phyloP scores from a whole-genome alignment of 2,113 vertebrate species.

The Vimba vimba region DNA sequence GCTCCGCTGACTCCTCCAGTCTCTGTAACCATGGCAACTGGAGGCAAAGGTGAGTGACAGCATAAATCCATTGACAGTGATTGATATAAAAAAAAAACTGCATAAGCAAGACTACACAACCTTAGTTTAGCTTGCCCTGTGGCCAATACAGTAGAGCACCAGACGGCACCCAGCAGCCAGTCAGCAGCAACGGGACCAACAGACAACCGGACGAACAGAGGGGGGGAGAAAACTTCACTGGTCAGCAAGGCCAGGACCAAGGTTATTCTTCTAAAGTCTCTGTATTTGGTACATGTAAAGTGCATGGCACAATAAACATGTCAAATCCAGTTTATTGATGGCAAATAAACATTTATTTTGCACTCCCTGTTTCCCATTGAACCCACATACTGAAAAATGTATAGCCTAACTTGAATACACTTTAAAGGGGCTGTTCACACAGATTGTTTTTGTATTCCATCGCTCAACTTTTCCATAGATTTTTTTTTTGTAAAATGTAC shows the following conservation, averaged over 20 bases:
- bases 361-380: not conserved
- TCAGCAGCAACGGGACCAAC: slow-evolving; percentile 17
- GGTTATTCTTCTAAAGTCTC: slow-evolving; percentile 59
- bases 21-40: slow-evolving; percentile 51
- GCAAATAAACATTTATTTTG: not conserved
- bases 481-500: not conserved
- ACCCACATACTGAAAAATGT: not conserved
- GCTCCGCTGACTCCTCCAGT: slow-evolving; percentile 41
- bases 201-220: slow-evolving; percentile 54
- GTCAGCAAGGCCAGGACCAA: slow-evolving; percentile 60
- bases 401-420: not conserved
- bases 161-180: slow-evolving; percentile 11
- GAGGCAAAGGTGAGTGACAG: slow-evolving; percentile 68
- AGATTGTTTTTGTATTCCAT: not conserved
- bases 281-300: not conserved
- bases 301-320: not conserved
- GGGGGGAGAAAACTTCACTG: slow-evolving; percentile 58
- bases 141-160: slow-evolving; percentile 26
- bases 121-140: slow-evolving; percentile 43
- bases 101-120: not conserved
- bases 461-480: not conserved
- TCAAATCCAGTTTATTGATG: not conserved
- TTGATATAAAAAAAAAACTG: not conserved
- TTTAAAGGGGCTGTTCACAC: not conserved
- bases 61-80: not conserved